These are phyloP conservation scores for Actias luna DNA, from an alignment of 2,888 invertebrate genomes.

Conservation along the genomic window DNA sequence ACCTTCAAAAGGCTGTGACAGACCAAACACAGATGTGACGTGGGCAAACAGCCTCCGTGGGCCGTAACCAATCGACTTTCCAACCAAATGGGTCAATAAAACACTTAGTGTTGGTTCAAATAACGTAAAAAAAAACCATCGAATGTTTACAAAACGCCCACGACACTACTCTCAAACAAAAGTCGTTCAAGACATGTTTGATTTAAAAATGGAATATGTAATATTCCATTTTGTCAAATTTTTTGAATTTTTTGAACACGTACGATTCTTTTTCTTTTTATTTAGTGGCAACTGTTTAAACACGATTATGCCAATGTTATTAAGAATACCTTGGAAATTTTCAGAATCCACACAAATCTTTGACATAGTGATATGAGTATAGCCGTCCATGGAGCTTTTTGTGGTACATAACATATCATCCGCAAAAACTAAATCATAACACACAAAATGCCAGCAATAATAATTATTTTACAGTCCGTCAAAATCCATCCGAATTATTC, in stretches of 20 bases:
- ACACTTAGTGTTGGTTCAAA: constrained; percentile 54
- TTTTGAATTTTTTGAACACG: constrained; percentile 26
- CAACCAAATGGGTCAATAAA: constrained; percentile 56
- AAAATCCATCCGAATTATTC: too few species aligned
- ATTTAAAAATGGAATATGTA: constrained; percentile 33
- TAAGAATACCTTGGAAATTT: too few species aligned
- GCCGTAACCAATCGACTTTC: constrained; percentile 60
- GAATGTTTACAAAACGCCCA: constrained; percentile 45
- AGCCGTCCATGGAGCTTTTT: too few species aligned
- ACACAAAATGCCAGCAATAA: too few species aligned
- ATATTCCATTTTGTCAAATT: constrained; percentile 24
- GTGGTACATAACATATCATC: too few species aligned
- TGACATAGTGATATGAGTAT: too few species aligned
- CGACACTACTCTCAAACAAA: constrained; percentile 43
- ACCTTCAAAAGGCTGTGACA: constrained; percentile 70
- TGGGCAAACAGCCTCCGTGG: constrained; percentile 58
- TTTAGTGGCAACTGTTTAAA: too few species aligned
- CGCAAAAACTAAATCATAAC: too few species aligned
- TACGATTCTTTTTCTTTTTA: too few species aligned
- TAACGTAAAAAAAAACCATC: constrained; percentile 37
- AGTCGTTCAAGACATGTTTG: constrained; percentile 28
- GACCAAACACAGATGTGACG: constrained; percentile 76
- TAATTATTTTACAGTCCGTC: too few species aligned
- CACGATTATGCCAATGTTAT: too few species aligned
- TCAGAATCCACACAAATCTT: too few species aligned